Percentiles rank a stretch among this genome's conserved stretches.
Evolutionary conservation across 2,888 invertebrate genomes (phyloP).

Genomic region (Pandemis heparana): DNA sequence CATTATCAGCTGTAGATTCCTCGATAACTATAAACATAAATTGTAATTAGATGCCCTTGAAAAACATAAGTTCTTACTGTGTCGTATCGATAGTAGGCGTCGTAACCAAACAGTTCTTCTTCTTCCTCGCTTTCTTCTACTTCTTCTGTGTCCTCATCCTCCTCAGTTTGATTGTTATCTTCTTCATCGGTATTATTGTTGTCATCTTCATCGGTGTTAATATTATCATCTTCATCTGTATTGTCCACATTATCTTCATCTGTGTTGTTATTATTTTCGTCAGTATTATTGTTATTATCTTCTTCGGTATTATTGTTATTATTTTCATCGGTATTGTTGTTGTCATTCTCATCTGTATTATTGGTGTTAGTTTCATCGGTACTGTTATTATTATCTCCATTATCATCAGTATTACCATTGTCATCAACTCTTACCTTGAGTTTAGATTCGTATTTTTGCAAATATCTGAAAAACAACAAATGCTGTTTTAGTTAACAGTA

Average conservation of each 20-base stretch:
- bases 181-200: background rate
- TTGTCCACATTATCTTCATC: slow-evolving; percentile 2
- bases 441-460: slow-evolving; percentile 51
- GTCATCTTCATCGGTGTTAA: background rate
- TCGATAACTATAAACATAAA: no score
- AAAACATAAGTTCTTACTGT: slow-evolving; percentile 55
- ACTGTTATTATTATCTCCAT: background rate
- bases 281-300: background rate
- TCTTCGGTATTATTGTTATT: slow-evolving; percentile 3
- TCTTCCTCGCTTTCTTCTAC: slow-evolving; percentile 21
- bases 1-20: no score
- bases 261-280: background rate
- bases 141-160: background rate
- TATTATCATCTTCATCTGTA: background rate
- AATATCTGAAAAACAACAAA: slow-evolving; percentile 53
- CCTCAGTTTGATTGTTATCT: background rate
- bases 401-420: background rate
- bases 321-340: background rate
- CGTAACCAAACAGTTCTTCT: slow-evolving; percentile 55
- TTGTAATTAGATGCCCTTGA: no score
- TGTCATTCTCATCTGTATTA: background rate
- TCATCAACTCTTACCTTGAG: slow-evolving; percentile 41
- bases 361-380: background rate
- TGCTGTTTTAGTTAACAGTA: background rate
- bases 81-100: slow-evolving; percentile 64